Evolutionary conservation across 2,888 invertebrate species (phyloP).

Genomic region (Standfussiana lucernea): DNA sequence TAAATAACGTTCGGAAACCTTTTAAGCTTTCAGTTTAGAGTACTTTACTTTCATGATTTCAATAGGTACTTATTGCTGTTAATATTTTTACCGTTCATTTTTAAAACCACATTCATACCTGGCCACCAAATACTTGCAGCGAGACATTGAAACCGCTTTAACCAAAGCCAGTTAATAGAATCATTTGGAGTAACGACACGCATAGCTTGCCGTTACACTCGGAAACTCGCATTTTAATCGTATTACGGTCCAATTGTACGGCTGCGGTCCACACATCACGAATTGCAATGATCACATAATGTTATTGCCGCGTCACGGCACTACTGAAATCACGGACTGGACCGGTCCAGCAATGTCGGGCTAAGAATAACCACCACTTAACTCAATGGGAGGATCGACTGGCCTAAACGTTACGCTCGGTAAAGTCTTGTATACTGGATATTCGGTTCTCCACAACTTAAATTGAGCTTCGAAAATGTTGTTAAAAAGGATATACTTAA

Average conservation of each 20-base stretch:
- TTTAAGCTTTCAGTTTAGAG: not conserved
- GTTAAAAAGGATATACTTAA: constrained; percentile 12
- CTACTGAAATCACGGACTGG: constrained; percentile 43
- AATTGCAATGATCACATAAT: constrained; percentile 66
- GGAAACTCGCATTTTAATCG: constrained; percentile 66
- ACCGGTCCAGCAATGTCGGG: constrained; percentile 49
- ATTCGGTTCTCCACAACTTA: constrained; percentile 33
- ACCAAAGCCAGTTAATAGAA: constrained; percentile 66
- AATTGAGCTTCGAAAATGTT: constrained; percentile 27
- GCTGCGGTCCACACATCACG: constrained; percentile 53
- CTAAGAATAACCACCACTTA: constrained; percentile 61
- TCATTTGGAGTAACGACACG: constrained; percentile 66
- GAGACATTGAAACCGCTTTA: constrained; percentile 50
- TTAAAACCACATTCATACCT: constrained; percentile 13
- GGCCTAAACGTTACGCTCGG: constrained; percentile 33
- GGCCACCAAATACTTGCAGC: constrained; percentile 33
- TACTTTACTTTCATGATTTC: not conserved
- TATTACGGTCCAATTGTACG: constrained; percentile 66
- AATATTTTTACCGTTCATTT: not conserved
- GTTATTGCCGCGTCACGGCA: constrained; percentile 55
- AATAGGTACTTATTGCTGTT: not conserved
- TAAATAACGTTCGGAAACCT: constrained; percentile 10
- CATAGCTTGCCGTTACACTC: constrained; percentile 57
- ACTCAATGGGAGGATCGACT: constrained; percentile 49
- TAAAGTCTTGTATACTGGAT: constrained; percentile 35